Evolutionary conservation across 2,797 vertebrate species (phyloP), one percentile per base, ranked within the genome.

Genomic region (Pangasius djambal): DNA sequence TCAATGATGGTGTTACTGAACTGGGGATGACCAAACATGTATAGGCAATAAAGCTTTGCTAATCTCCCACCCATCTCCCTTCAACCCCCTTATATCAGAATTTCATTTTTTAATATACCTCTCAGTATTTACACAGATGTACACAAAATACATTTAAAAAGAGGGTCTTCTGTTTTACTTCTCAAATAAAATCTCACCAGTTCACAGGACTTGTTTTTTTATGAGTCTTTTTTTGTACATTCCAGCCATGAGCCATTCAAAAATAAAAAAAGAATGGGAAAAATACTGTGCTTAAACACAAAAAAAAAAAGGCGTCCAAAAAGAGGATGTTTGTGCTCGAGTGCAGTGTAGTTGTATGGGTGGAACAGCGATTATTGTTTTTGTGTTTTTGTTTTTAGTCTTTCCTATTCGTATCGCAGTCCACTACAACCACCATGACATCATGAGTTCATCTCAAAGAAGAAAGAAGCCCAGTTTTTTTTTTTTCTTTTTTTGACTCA

Each of bases 131-230:
- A 97, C 96, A 96, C 92, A 92, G 96, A 96, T 96, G 96, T 96
- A 97, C 96, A 97, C 96, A 97, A 97, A 97, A 97, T 97, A 97
- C 96, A 96, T 95, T 96, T 94, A 96, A 96, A 96, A 96, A 96
- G 94, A 95, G 94, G 93, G 88, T 92, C 81, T 89, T 93, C 75
- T 89, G 74, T 92, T 85, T 91, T 82, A 92, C 92, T 92, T 90
- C 78, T 89, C 91, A 78, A 88, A 89, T 88, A 88, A 93, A 91
- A 92, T 89, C 81, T 92, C 89, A 89, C 92, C 90, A 90, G 89
- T 91, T 91, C 89, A 89, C 92, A 91, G 90, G 74, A 90, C 83
- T 82, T 90, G 89, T 40, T 88, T 63, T 83, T 61, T 22, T 52
- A 61, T 40, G 69, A 50, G 92, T 94, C 37, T 52, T 92, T 92